A percentile compares a stretch with the other conserved stretches of the same genome.
Evolutionary conservation across 2,113 vertebrate genomes (phyloP).

Genomic region (Siniperca chuatsi): DNA sequence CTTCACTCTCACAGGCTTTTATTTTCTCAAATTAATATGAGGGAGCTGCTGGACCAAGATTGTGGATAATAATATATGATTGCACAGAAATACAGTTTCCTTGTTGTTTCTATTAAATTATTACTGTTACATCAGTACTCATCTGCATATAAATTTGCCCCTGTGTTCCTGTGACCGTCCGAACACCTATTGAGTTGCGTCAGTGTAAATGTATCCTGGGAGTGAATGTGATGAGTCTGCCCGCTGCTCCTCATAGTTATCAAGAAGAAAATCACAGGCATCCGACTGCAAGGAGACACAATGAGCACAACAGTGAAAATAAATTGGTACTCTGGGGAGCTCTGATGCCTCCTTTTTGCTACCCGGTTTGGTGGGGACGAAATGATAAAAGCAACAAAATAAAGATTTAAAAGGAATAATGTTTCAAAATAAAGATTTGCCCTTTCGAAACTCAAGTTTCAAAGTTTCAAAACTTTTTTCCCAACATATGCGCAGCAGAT

Average conservation of each 20-base stretch:
- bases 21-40: not conserved
- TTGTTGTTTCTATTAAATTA: constrained; percentile 4
- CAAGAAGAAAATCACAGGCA: constrained; percentile 50
- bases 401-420: no score
- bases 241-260: constrained; percentile 28
- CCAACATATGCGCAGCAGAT: no score
- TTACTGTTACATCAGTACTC: constrained; percentile 1
- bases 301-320: constrained; percentile 52
- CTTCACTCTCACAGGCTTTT: not conserved
- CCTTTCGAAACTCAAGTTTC: no score
- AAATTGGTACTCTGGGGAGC: constrained; percentile 62
- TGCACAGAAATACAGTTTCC: not conserved
- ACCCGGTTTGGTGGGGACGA: constrained; percentile 8
- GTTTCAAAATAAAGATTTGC: no score
- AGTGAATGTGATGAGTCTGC: constrained; percentile 39
- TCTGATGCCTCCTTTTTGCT: constrained; percentile 43
- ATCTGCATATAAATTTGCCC: constrained; percentile 26
- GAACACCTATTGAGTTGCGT: constrained; percentile 6
- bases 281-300: constrained; percentile 51
- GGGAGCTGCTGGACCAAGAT: not conserved
- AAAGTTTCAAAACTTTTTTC: no score
- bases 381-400: constrained; percentile 5
- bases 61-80: constrained; percentile 19
- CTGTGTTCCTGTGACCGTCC: constrained; percentile 6
- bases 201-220: constrained; percentile 13